Evolutionary conservation across 1,140 invertebrate species (phyloP), one percentile per base, ranked within the genome.

Genomic region (Oedothorax gibbosus): DNA sequence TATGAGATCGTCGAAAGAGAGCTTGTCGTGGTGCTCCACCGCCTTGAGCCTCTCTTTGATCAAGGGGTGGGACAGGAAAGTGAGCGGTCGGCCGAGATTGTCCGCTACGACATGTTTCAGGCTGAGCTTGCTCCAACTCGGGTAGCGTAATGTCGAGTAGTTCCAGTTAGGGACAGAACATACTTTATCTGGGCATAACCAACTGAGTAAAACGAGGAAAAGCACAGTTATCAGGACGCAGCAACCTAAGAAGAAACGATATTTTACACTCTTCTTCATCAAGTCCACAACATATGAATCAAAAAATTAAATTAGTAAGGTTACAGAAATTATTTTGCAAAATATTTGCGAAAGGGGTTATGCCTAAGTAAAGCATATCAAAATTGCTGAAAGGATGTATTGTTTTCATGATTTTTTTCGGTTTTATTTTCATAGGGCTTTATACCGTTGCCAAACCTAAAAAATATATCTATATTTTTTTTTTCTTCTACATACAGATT

Each of bases 141-240:
- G 83, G 84, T 90, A 89, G 20, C 64, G 53, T 49, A 84, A 75
- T 60, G 73, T 71, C 0, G 86, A 86, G 60, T 86, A 83, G 5
- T 90, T 86, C 57, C 89, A 91, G 80, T 92, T 93, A 21, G 93
- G 94, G 71, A 95, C 88, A 9, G 95, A 94, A 90, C 95, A 96
- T 68, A 95, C 93, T 91, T 95, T 94, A 89, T 96, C 95, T 83
- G 95, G 94, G 89, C 95, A 96, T 88, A 96, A 96, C 90, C 96
- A 96, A 87, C 95, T 95, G 88, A 96, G 94, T 88, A 95, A 95
- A 85, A 96, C 92, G 89, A 96, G 95, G 77, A 95, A 94, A 88
- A 94, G 94, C 51, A 96, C 90, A 72, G 86, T 86, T 10, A 86
- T 85, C 87, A 94, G 91, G 88, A 95, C 91, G 91, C 95, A 96